Evolutionary conservation across 2,113 vertebrate genomes (phyloP).

Genomic region (Silurus glanis): DNA sequence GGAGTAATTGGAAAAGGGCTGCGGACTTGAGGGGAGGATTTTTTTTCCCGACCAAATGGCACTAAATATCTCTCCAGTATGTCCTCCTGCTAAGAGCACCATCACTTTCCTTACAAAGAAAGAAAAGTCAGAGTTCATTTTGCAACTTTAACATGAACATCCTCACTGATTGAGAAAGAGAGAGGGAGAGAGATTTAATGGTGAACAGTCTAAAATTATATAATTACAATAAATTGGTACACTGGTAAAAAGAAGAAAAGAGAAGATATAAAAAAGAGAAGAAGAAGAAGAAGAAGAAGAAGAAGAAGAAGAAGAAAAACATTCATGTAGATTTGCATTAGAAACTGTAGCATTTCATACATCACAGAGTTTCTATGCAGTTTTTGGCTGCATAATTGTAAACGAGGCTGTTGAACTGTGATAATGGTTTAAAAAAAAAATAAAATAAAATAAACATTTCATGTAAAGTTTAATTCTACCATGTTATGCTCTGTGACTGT

Average conservation of each 20-base stretch:
- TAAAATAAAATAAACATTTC: not conserved
- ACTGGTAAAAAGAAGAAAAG: not conserved
- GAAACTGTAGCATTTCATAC: not conserved
- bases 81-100: conserved; percentile 44
- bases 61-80: conserved; percentile 54
- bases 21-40: conserved; percentile 51
- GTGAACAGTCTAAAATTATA: not conserved
- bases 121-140: conserved; percentile 42
- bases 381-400: not conserved
- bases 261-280: not conserved
- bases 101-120: conserved; percentile 44
- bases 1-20: conserved; percentile 58
- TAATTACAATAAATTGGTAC: not conserved
- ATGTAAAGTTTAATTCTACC: not conserved
- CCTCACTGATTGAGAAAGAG: not conserved
- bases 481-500: not conserved
- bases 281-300: too few relatives aligned
- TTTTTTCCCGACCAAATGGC: conserved; percentile 56
- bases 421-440: not conserved
- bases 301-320: not conserved
- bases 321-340: not conserved
- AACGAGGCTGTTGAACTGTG: not conserved
- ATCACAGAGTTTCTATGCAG: not conserved
- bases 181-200: not conserved
- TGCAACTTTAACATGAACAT: conserved; percentile 26